Percentiles rank a stretch among this genome's conserved stretches.
Evolutionary conservation across 2,113 vertebrate species (phyloP).

Genomic region (Microcebus ravelobensis): DNA sequence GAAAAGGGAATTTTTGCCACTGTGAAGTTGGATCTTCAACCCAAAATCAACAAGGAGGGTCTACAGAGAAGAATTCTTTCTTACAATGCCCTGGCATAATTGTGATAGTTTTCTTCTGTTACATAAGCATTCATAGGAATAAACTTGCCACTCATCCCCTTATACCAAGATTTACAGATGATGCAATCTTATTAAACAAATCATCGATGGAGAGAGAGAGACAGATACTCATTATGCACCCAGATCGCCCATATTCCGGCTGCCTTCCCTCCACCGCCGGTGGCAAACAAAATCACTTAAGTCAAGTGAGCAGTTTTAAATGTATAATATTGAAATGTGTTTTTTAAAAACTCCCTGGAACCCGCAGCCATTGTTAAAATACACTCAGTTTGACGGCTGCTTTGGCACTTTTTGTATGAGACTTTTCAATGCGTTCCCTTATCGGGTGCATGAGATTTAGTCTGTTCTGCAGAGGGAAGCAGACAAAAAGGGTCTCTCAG

Average conservation of each 20-base stretch:
- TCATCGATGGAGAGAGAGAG: constrained; percentile 53
- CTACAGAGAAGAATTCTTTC: background rate
- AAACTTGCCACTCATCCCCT: constrained; percentile 56
- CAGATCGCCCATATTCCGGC: constrained; percentile 50
- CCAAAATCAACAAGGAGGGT: background rate
- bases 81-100: background rate
- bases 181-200: constrained; percentile 70
- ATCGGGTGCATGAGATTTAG: constrained; percentile 45
- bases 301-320: constrained; percentile 75
- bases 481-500: constrained; percentile 80
- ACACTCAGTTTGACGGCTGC: constrained; percentile 45
- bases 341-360: constrained; percentile 72
- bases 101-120: constrained; percentile 63
- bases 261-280: constrained; percentile 70
- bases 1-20: background rate
- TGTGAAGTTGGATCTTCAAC: background rate
- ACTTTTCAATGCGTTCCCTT: constrained; percentile 66
- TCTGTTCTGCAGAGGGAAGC: constrained; percentile 60
- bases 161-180: constrained; percentile 62
- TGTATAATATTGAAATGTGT: constrained; percentile 64
- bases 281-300: constrained; percentile 80
- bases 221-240: constrained; percentile 41
- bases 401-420: constrained; percentile 66
- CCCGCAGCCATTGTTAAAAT: constrained; percentile 71
- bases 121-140: constrained; percentile 72